Evolutionary conservation across 2,888 invertebrate species (phyloP).

Genomic region (Abrostola triplasia): DNA sequence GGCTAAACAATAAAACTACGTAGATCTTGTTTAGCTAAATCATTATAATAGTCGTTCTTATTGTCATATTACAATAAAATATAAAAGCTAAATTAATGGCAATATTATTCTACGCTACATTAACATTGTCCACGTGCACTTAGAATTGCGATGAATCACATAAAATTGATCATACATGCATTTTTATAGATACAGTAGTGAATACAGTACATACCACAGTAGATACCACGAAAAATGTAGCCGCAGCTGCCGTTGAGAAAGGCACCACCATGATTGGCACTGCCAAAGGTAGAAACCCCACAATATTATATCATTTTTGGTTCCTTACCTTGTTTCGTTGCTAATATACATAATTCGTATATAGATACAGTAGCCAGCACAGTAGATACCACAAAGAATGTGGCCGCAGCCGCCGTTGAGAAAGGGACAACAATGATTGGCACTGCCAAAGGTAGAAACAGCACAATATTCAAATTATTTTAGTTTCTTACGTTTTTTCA

Average conservation of each 20-base stretch:
- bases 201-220: slow-evolving; percentile 58
- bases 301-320: background rate
- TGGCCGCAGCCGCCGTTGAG: too few species aligned
- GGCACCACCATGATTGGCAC: slow-evolving; percentile 61
- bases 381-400: too few species aligned
- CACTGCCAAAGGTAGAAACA: too few species aligned
- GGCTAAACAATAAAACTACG: too few species aligned
- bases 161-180: slow-evolving; percentile 22
- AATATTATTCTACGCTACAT: slow-evolving; percentile 18
- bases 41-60: background rate
- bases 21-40: background rate
- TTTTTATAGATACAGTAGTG: slow-evolving; percentile 57
- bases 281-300: slow-evolving; percentile 34
- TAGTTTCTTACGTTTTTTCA: too few species aligned
- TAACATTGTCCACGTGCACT: slow-evolving; percentile 30
- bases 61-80: slow-evolving; percentile 5
- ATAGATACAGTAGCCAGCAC: too few species aligned
- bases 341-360: too few species aligned
- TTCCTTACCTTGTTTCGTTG: background rate
- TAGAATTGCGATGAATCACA: slow-evolving; percentile 5
- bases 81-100: slow-evolving; percentile 8
- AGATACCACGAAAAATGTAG: slow-evolving; percentile 59
- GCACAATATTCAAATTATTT: too few species aligned
- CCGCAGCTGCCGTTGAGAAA: slow-evolving; percentile 58
- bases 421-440: too few species aligned